A percentile compares a stretch with the other conserved stretches of the same genome.
These are phyloP conservation scores for Balanococcus diminutus DNA, from an alignment of 2,888 invertebrate species.

Conservation along the genomic window DNA sequence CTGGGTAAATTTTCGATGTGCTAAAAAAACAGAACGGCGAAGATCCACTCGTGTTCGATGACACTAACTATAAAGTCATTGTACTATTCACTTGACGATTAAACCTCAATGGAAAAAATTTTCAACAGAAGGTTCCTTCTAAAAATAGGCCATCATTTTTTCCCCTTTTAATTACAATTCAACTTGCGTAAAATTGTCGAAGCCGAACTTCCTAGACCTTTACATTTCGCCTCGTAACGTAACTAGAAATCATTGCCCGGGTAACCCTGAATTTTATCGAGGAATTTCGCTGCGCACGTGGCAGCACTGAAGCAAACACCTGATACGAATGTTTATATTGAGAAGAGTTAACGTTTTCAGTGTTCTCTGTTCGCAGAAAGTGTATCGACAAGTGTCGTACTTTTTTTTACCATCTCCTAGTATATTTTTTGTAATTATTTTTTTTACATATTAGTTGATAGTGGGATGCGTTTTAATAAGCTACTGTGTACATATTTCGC, in stretches of 20 bases:
- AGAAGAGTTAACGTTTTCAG: constrained; percentile 38
- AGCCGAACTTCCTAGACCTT: background rate
- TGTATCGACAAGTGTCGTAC: constrained; percentile 22
- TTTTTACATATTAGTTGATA: constrained; percentile 18
- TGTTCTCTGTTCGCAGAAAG: constrained; percentile 43
- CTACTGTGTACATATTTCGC: background rate
- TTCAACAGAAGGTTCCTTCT: background rate
- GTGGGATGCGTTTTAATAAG: constrained; percentile 9
- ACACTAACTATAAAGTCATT: background rate
- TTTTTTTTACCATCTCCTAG: constrained; percentile 32
- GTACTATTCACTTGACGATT: background rate
- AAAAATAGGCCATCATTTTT: background rate
- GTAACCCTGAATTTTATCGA: background rate
- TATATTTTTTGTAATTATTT: background rate
- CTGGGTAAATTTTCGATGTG: background rate
- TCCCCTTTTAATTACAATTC: background rate
- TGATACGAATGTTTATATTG: constrained; percentile 43
- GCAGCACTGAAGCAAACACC: constrained; percentile 24
- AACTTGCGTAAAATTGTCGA: background rate
- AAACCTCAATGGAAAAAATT: background rate
- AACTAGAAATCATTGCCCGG: background rate
- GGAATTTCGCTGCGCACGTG: background rate
- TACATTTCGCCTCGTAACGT: background rate
- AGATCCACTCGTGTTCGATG: no score
- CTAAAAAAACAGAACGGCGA: no score